Conservation (phyloP, 2,113 vertebrate species). For the Sclerurus mexicanus region DNA sequence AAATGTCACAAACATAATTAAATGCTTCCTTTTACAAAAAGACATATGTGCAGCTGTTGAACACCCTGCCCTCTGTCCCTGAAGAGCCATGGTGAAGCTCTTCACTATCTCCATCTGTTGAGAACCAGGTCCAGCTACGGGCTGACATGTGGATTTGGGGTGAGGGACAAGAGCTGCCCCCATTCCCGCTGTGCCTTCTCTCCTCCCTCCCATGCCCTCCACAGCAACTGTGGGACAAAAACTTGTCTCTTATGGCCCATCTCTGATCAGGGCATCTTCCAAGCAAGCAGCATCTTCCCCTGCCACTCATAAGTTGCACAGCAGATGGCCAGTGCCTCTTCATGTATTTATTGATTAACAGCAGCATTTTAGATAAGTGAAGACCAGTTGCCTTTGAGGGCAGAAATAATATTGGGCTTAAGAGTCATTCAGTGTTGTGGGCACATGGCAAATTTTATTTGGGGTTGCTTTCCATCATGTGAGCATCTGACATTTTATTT, state of each 20-base stretch:
- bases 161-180: neutral
- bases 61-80: neutral
- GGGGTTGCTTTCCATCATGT: neutral
- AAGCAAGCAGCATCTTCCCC: neutral
- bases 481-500: neutral
- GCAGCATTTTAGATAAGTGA: neutral
- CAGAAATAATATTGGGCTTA: neutral
- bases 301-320: neutral
- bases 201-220: neutral
- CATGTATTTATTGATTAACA: neutral
- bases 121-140: neutral
- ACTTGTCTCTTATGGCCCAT: accelerated
- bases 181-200: neutral
- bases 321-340: neutral
- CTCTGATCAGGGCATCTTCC: neutral
- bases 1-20: neutral
- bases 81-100: accelerated
- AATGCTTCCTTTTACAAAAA: neutral
- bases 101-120: neutral
- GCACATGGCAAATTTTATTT: neutral
- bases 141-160: neutral
- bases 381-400: neutral
- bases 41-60: neutral
- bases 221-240: neutral
- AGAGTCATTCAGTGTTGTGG: neutral